Evolutionary conservation across 2,113 vertebrate genomes (phyloP).

Genomic region (Agelaius tricolor): DNA sequence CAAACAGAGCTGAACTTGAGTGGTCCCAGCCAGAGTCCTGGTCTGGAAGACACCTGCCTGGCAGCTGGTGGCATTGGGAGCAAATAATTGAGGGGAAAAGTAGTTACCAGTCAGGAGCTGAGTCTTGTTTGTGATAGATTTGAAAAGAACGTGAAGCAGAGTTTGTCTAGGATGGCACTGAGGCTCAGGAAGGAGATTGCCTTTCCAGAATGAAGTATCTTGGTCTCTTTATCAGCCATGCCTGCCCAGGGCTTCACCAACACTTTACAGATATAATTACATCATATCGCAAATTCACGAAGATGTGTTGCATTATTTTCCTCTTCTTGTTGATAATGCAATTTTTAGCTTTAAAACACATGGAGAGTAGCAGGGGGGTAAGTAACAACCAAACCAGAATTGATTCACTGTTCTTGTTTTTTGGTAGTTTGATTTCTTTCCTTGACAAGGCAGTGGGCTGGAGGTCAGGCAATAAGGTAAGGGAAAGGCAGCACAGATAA

Average conservation of each 20-base stretch:
- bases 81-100: background rate
- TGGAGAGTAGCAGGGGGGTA: background rate
- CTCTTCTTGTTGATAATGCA: background rate
- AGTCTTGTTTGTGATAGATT: accelerated
- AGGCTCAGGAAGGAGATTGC: background rate
- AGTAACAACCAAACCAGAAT: background rate
- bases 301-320: background rate
- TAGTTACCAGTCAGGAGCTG: background rate
- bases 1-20: background rate
- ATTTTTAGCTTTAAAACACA: background rate
- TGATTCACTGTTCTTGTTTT: background rate
- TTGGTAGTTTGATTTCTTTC: background rate
- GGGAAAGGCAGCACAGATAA: background rate
- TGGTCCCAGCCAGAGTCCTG: background rate
- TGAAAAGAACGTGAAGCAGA: background rate
- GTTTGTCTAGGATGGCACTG: background rate
- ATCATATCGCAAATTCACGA: background rate
- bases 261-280: background rate
- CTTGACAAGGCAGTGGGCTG: background rate
- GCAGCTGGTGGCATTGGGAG: background rate
- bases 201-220: background rate
- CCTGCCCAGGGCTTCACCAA: background rate
- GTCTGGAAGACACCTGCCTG: background rate
- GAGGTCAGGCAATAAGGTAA: background rate
- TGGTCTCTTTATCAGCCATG: background rate